A percentile compares a stretch with the other conserved stretches of the same genome.
Evolutionary conservation across 2,797 vertebrate genomes (phyloP).

Genomic region (Scolopax bukidnonensis): DNA sequence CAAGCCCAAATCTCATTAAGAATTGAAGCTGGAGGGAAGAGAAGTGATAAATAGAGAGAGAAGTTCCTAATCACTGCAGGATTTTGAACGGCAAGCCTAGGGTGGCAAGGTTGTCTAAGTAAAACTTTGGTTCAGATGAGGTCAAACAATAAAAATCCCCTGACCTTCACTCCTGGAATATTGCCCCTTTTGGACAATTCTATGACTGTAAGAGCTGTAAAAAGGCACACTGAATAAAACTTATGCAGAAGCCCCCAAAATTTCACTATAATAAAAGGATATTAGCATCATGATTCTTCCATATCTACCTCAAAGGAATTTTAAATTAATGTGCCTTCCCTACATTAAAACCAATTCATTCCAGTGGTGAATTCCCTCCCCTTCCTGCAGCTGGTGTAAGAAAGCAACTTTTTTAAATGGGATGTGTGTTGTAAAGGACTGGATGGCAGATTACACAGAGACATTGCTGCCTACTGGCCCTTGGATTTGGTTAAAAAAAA

Average conservation of each 20-base stretch:
- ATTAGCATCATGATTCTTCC: not conserved
- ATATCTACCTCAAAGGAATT: not conserved
- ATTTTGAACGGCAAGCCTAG: not conserved
- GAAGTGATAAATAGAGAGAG: not conserved
- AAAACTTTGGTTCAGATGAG: not conserved
- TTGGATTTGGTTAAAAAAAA: not conserved
- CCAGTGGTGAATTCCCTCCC: not conserved
- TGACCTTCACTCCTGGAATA: slow-evolving; percentile 8
- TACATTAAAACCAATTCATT: not conserved
- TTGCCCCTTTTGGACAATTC: not conserved
- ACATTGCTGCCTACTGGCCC: not conserved
- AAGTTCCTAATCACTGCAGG: not conserved
- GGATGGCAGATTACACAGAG: not conserved
- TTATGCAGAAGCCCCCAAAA: not conserved
- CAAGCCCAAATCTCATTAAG: slow-evolving; percentile 38
- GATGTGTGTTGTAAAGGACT: not conserved
- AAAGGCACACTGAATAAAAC: not conserved
- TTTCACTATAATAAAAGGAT: not conserved
- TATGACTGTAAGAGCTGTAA: not conserved
- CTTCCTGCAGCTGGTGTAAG: not conserved
- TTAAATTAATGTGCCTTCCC: slow-evolving; percentile 6
- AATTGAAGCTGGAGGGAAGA: not conserved
- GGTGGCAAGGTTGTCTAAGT: not conserved
- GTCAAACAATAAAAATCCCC: not conserved
- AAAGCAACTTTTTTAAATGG: not conserved